Conservation (phyloP, 2,888 invertebrate species). For the Drymonia ruficornis region DNA sequence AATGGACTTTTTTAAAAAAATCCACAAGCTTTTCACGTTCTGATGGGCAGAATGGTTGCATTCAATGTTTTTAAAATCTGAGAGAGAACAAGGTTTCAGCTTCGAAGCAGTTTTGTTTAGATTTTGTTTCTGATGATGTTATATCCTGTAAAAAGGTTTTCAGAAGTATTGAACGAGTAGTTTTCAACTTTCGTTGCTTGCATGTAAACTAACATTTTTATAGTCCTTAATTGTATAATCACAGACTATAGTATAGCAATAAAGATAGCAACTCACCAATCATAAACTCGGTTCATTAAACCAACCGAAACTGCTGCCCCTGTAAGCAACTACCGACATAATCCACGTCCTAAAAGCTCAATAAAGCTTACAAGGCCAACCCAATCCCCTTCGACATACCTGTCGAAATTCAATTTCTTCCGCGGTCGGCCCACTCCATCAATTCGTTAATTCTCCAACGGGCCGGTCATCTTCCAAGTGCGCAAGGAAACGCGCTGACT, state of each 20-base stretch:
- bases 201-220: no score
- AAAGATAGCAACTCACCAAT: background rate
- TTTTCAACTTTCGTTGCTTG: no score
- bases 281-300: background rate
- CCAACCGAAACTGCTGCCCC: background rate
- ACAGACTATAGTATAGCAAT: background rate
- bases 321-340: background rate
- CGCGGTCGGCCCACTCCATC: slow-evolving; percentile 25
- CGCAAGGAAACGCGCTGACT: slow-evolving; percentile 59
- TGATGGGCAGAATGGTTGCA: background rate
- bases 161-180: no score
- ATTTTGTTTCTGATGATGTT: background rate
- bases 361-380: background rate
- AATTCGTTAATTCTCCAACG: slow-evolving; percentile 41
- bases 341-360: slow-evolving; percentile 1
- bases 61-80: no score
- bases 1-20: background rate
- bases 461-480: slow-evolving; percentile 57
- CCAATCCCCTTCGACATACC: slow-evolving; percentile 5
- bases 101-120: background rate
- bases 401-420: slow-evolving; percentile 11
- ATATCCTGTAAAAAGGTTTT: no score
- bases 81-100: no score
- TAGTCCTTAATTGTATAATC: background rate
- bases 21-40: background rate